Conservation (phyloP, 2,888 invertebrate genomes). For the Scrobipalpa costella region DNA sequence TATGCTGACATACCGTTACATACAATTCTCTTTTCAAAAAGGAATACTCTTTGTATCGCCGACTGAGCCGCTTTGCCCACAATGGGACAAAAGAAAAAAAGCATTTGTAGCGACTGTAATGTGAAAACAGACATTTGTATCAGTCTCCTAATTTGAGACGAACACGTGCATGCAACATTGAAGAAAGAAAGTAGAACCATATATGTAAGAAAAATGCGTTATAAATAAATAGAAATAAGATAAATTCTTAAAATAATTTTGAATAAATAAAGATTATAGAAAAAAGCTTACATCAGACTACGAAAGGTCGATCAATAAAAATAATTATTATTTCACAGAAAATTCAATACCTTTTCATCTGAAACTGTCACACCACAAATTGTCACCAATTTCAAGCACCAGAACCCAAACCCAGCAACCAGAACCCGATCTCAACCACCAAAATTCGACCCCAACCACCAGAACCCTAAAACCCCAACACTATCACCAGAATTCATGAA, state of each 20-base stretch:
- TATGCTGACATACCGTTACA: background rate
- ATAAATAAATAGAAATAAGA: too few relatives aligned
- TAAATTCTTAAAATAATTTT: too few relatives aligned
- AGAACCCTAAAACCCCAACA: background rate
- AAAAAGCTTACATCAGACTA: too few relatives aligned
- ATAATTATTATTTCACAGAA: too few relatives aligned
- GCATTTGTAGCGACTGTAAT: background rate
- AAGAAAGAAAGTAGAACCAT: background rate
- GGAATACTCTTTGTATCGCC: background rate
- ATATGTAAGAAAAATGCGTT: too few relatives aligned
- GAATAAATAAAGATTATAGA: too few relatives aligned
- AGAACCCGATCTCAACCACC: background rate
- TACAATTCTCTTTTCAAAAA: constrained; percentile 11
- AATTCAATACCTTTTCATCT: too few relatives aligned
- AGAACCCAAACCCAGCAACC: background rate
- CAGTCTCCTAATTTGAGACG: background rate
- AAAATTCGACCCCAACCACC: background rate
- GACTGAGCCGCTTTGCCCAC: constrained; percentile 4
- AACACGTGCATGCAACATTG: background rate
- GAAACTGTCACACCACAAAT: background rate
- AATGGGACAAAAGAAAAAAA: constrained; percentile 10
- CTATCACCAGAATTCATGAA: constrained; percentile 35
- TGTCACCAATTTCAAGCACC: too few relatives aligned
- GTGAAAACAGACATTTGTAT: constrained; percentile 7
- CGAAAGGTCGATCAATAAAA: too few relatives aligned